These are phyloP conservation scores for Epirrhoe tristata DNA, from an alignment of 2,888 invertebrate genomes.

Conservation along the genomic window DNA sequence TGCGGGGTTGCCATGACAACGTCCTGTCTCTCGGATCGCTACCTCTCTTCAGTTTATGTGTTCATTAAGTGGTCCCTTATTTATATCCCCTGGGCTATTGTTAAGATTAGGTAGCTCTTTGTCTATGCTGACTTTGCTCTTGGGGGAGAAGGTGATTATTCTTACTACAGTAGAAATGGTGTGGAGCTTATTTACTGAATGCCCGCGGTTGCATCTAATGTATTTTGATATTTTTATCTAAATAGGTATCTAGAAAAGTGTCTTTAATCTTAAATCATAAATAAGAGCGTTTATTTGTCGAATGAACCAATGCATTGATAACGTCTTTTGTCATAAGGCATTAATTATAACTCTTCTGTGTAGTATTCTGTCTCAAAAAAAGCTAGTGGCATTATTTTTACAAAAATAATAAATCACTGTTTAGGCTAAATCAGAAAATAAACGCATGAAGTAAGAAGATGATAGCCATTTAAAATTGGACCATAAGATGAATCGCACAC, in stretches of 20 bases:
- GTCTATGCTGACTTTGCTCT: conserved; percentile 74
- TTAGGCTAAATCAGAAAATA: conserved; percentile 5
- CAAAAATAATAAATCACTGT: not conserved
- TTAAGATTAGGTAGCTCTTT: conserved; percentile 75
- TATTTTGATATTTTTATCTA: not conserved
- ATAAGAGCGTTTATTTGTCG: too few relatives aligned
- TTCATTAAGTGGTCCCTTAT: conserved; percentile 81
- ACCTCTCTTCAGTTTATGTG: conserved; percentile 76
- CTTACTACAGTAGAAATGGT: conserved; percentile 20
- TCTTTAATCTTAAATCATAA: too few relatives aligned
- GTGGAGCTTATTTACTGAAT: conserved; percentile 21
- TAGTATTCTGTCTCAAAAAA: too few relatives aligned
- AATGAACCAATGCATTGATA: too few relatives aligned
- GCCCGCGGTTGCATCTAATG: conserved; percentile 8
- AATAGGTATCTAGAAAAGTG: too few relatives aligned
- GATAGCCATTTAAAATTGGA: conserved; percentile 37
- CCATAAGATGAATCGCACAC: conserved; percentile 42
- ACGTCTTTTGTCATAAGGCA: too few relatives aligned
- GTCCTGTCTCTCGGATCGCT: conserved; percentile 60
- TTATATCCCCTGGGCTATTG: conserved; percentile 78
- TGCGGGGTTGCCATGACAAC: conserved; percentile 64
- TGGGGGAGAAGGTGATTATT: conserved; percentile 41
- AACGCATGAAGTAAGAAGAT: conserved; percentile 10
- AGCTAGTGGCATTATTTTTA: not conserved
- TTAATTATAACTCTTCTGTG: too few relatives aligned